Base-by-base conservation (phyloP, 2,113 vertebrate genomes). In the Channa argus region DNA sequence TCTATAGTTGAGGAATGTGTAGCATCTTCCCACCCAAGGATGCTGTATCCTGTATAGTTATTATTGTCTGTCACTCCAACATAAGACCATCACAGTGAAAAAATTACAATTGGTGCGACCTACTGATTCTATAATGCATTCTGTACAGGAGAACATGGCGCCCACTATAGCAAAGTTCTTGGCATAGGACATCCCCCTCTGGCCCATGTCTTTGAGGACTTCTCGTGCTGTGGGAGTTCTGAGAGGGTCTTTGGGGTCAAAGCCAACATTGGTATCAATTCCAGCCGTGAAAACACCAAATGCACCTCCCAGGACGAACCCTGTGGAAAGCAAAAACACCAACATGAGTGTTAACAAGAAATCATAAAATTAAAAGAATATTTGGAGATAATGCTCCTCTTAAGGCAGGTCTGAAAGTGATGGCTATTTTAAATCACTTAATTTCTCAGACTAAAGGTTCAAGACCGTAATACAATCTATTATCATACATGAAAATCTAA, bases 91-190 rank as follows among this genome's bases (percentile, higher is more conserved):
- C 24, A 24, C 24, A 24, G 1, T 24, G 24, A 24, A 24, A 24
- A 24, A 24, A 24, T 24, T 24, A 24, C 24, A 24, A 24, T 24
- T 24, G 24, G 24, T 24, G 24, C 38, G 51, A 91, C 97, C 89
- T 94, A 99, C 98, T 60, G 98, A 98, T 89, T 99, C 98, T 1
- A 99, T 97, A 67, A 99, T 72, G 63, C 98, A 99, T 80, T 99
- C 98, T 0, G 97, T 98, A 82, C 96, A 99, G 58, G 98, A 99
- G 89, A 99, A 99, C 96, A 99, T 98, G 66, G 98, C 98, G 0
- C 98, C 98, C 65, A 99, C 96, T 0, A 99, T 97, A 75, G 98
- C 98, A 0, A 99, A 99, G 90, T 99, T 99, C 90, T 99, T 99
- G 63, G 98, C 98, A 0, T 99, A 99, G 8, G 98, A 99, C 90